These are phyloP conservation scores for Noctua fimbriata DNA, from an alignment of 2,888 invertebrate species.

Conservation along the genomic window DNA sequence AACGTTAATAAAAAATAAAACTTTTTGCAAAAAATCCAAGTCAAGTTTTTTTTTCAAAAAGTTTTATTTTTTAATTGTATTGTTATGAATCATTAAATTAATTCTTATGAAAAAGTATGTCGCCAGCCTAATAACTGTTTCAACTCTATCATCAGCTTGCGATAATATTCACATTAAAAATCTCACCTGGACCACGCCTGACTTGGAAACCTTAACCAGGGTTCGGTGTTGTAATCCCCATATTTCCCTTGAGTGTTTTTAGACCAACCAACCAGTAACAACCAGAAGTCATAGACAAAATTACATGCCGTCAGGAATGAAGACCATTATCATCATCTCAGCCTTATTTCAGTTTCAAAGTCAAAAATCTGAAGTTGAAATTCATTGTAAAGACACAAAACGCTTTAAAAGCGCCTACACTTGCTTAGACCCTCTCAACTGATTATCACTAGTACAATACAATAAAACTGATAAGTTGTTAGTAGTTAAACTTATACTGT, in stretches of 20 bases:
- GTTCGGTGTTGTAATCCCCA: too few species aligned
- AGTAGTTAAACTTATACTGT: neutral
- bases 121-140: neutral
- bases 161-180: neutral
- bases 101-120: too few species aligned
- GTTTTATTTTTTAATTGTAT: neutral
- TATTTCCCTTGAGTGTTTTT: neutral
- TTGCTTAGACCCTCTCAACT: too few species aligned
- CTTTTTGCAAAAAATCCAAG: too few species aligned
- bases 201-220: too few species aligned
- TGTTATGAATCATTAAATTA: neutral
- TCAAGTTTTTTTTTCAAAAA: too few species aligned
- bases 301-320: neutral
- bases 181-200: too few species aligned
- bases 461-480: neutral
- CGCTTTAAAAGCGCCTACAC: neutral
- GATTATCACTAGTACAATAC: neutral
- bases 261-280: neutral
- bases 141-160: neutral
- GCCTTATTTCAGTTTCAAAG: neutral
- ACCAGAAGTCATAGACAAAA: neutral
- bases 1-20: too few species aligned
- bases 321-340: too few species aligned
- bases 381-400: neutral
- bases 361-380: neutral